A percentile compares a stretch with the other conserved stretches of the same genome.
Conservation (phyloP, 2,113 vertebrate species). For the Oplegnathus fasciatus region DNA sequence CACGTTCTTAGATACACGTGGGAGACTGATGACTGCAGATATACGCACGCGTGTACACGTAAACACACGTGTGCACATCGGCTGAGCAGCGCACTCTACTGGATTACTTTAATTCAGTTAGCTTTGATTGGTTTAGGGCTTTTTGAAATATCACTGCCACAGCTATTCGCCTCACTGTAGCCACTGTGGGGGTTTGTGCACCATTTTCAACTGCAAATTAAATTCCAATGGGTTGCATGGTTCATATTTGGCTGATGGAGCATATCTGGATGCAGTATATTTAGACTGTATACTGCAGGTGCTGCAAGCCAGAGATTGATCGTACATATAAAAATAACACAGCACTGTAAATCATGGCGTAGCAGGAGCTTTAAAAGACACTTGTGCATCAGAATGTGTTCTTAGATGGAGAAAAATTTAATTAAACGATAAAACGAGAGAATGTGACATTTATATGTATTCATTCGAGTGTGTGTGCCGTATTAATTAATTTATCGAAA, state of each 20-base stretch:
- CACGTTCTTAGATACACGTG: constrained; percentile 8
- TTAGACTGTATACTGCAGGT: constrained; percentile 60
- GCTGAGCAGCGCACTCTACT: constrained; percentile 40
- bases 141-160: constrained; percentile 25
- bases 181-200: constrained; percentile 1
- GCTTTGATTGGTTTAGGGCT: constrained; percentile 53
- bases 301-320: constrained; percentile 67
- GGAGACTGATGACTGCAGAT: constrained; percentile 34
- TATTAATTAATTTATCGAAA: constrained; percentile 75
- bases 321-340: constrained; percentile 62
- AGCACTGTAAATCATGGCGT: constrained; percentile 24
- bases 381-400: constrained; percentile 3
- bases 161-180: not conserved
- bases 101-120: constrained; percentile 60
- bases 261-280: constrained; percentile 59
- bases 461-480: constrained; percentile 45
- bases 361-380: constrained; percentile 29
- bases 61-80: not conserved
- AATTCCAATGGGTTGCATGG: constrained; percentile 32
- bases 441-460: constrained; percentile 33
- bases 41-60: constrained; percentile 5
- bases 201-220: constrained; percentile 36
- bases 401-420: constrained; percentile 24
- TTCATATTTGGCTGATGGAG: constrained; percentile 44
- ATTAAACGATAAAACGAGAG: constrained; percentile 32